Base-by-base conservation (phyloP, 2,797 vertebrate species). In the Triplophysa yarkandensis region DNA sequence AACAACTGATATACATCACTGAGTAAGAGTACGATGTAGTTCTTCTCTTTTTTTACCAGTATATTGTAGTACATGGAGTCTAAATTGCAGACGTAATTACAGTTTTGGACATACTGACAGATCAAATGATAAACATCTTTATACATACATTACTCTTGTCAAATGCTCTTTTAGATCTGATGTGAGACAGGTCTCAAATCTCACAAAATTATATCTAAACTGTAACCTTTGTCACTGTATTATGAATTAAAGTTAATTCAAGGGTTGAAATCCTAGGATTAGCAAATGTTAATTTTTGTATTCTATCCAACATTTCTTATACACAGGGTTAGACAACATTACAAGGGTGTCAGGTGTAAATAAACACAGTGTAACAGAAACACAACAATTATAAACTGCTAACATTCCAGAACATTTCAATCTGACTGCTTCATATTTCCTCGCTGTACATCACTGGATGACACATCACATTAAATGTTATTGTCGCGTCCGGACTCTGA, bases 341-440 rank as follows among this genome's bases (percentile, higher is more conserved):
- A 17, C 50, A 28, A 16, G 17, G 13, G 17, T 14, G 21, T 54
- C 6, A 57, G 27, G 6, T n/a, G 17, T n/a, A n/a, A 10, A 48
- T 9, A 48, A 6, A 19, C 46, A 19, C n/a, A 48, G n/a, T 19
- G 27, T 28, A 55, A 25, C 28, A 19, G 7, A 32, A 58, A 58
- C 48, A 34, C 39, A 81, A 39, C 54, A 69, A 64, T 50, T 25
- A 28, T 87, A 80, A 82, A 92, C 88, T 86, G 81, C 81, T 86
- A 77, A 84, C 89, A 90, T 90, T 90, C 70, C 86, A 83, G 39
- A 39, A 86, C 76, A 83, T 77, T 80, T 64, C 81, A 82, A 71
- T 83, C 78, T 84, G 85, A 85, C 90, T 65, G 16, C 2, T 27
- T 46, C 68, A 76, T 65, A 78, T 68, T 71, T 25, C 43, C 10